Conservation (phyloP, 2,888 invertebrate species). For the Sinelater perroti region DNA sequence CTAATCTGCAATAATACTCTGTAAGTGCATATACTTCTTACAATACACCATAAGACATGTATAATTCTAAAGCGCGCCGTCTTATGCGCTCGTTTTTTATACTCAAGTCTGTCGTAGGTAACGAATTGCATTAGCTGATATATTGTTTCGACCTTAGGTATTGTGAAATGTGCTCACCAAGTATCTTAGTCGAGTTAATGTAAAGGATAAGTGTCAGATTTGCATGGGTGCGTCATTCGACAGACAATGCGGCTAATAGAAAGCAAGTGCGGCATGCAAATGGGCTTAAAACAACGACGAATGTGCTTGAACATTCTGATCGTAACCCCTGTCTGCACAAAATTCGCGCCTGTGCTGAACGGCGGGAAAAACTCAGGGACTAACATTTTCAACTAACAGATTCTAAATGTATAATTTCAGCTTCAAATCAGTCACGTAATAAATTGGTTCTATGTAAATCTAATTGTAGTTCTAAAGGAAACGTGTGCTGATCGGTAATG, state of each 20-base stretch:
- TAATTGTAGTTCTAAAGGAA: conserved; percentile 31
- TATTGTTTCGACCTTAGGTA: conserved; percentile 18
- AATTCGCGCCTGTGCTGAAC: background rate
- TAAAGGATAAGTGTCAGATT: conserved; percentile 24
- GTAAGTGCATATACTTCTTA: background rate
- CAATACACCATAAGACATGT: conserved; percentile 6
- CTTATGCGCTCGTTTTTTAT: conserved; percentile 2
- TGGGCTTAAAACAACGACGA: conserved; percentile 16
- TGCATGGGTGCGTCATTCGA: conserved; percentile 34
- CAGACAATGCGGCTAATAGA: conserved; percentile 37
- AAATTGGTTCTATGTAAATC: conserved; percentile 33
- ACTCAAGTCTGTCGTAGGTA: conserved; percentile 14
- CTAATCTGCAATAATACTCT: background rate
- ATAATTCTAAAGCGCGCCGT: conserved; percentile 3
- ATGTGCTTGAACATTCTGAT: background rate
- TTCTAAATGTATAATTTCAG: too few relatives aligned
- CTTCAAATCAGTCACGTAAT: conserved; percentile 21
- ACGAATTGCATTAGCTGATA: conserved; percentile 15
- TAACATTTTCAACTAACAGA: too few relatives aligned
- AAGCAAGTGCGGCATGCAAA: conserved; percentile 33
- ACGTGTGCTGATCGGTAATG: conserved; percentile 40
- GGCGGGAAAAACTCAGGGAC: background rate
- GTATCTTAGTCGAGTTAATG: conserved; percentile 10
- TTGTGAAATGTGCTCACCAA: conserved; percentile 9
- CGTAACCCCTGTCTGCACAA: background rate